These are phyloP conservation scores for Lysandra coridon DNA, from an alignment of 2,888 invertebrate genomes.

Conservation along the genomic window DNA sequence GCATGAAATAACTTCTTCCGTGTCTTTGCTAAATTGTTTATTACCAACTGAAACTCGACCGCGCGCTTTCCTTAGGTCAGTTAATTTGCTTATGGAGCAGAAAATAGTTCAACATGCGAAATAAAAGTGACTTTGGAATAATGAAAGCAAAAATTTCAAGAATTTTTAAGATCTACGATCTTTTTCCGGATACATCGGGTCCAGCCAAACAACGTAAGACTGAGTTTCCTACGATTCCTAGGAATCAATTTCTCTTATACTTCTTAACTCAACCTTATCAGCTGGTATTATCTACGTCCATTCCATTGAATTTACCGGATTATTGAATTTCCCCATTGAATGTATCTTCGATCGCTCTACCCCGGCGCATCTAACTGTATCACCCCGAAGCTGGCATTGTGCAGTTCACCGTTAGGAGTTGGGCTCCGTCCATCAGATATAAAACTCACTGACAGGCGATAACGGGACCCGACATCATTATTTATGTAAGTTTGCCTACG, in stretches of 20 bases:
- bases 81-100: background rate
- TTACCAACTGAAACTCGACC: background rate
- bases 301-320: background rate
- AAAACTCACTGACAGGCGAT: slow-evolving; percentile 65
- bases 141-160: too few relatives aligned
- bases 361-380: slow-evolving; percentile 45
- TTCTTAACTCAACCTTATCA: background rate
- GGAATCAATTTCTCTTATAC: background rate
- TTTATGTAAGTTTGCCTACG: slow-evolving; percentile 48
- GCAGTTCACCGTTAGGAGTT: slow-evolving; percentile 56
- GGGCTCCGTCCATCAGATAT: slow-evolving; percentile 65
- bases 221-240: background rate
- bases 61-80: background rate
- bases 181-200: too few relatives aligned
- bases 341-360: slow-evolving; percentile 14
- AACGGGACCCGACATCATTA: slow-evolving; percentile 62
- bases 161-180: too few relatives aligned
- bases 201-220: background rate
- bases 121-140: background rate
- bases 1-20: background rate
- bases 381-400: slow-evolving; percentile 49
- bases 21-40: slow-evolving; percentile 20
- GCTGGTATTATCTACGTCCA: background rate
- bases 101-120: background rate
- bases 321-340: slow-evolving; percentile 5